Conservation (phyloP, 2,888 invertebrate genomes). For the Pinctada fucata region DNA sequence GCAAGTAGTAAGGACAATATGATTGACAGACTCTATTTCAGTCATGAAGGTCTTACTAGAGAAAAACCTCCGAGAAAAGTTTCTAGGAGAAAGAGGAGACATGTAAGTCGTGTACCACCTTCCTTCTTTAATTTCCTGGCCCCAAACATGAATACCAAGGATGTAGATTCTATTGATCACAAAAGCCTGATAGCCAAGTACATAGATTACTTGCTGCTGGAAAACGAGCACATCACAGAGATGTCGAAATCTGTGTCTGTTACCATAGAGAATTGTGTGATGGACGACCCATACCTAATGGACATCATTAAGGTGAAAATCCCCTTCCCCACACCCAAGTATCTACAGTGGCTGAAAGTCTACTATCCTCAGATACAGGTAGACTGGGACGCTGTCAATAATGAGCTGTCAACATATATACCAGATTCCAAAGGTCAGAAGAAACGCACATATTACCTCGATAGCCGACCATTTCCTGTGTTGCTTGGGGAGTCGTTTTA, state of each 20-base stretch:
- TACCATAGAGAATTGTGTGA: slow-evolving; percentile 67
- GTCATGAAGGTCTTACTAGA: background rate
- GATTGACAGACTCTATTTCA: background rate
- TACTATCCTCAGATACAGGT: slow-evolving; percentile 58
- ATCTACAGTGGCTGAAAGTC: slow-evolving; percentile 63
- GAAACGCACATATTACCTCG: slow-evolving; percentile 38
- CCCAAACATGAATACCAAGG: slow-evolving; percentile 29
- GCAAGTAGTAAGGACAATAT: background rate
- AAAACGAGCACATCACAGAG: slow-evolving; percentile 72
- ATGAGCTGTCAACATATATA: slow-evolving; percentile 27
- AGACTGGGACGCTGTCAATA: slow-evolving; percentile 35
- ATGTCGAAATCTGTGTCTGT: slow-evolving; percentile 67
- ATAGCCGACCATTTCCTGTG: slow-evolving; percentile 55
- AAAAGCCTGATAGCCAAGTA: slow-evolving; percentile 56
- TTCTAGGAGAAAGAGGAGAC: background rate
- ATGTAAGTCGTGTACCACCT: background rate
- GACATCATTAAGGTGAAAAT: slow-evolving; percentile 59
- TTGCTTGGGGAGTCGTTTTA: slow-evolving; percentile 67
- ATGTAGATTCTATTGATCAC: slow-evolving; percentile 37
- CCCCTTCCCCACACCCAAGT: slow-evolving; percentile 67
- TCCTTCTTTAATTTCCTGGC: background rate
- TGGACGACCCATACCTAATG: slow-evolving; percentile 69
- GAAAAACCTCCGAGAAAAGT: background rate
- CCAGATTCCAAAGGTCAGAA: slow-evolving; percentile 20
- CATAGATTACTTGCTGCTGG: slow-evolving; percentile 68